phyloP scores from a whole-genome alignment of 1,140 invertebrate genomes.

The Drosophila baimaii region DNA sequence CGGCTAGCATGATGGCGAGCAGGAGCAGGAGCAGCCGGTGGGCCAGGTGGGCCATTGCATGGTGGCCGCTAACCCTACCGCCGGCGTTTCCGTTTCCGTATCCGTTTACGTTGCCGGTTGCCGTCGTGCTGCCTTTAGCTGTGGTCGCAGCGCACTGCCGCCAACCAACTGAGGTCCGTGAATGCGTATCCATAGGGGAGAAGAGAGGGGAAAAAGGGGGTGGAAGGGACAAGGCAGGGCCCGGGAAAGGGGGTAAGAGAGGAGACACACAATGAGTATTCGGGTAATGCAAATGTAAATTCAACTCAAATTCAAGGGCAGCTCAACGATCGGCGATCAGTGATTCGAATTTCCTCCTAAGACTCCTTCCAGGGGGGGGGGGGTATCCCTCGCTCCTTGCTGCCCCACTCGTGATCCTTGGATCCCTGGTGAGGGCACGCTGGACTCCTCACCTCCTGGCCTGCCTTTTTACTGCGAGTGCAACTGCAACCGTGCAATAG shows the following conservation, averaged over 20 bases:
- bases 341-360: neutral
- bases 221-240: conserved; percentile 8
- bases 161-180: conserved; percentile 61
- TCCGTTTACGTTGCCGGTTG: conserved; percentile 35
- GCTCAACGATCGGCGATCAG: conserved; percentile 12
- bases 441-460: too few relatives aligned
- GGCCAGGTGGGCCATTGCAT: conserved; percentile 39
- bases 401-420: too few relatives aligned
- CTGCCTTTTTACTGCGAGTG: conserved; percentile 58
- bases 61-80: conserved; percentile 54
- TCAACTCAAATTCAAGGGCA: conserved; percentile 8
- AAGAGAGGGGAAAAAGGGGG: neutral
- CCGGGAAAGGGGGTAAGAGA: neutral
- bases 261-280: conserved; percentile 26
- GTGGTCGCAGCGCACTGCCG: conserved; percentile 73
- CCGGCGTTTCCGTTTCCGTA: conserved; percentile 36
- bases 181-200: conserved; percentile 1
- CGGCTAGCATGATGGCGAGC: conserved; percentile 27
- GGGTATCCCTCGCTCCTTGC: too few relatives aligned
- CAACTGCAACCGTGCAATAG: conserved; percentile 66
- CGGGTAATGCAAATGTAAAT: conserved; percentile 4
- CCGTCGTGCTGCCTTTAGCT: conserved; percentile 71
- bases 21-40: conserved; percentile 54
- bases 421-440: too few relatives aligned
- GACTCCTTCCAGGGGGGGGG: too few relatives aligned